These are phyloP conservation scores for Plecotus auritus DNA, from an alignment of 2,113 vertebrate genomes.

Conservation along the genomic window DNA sequence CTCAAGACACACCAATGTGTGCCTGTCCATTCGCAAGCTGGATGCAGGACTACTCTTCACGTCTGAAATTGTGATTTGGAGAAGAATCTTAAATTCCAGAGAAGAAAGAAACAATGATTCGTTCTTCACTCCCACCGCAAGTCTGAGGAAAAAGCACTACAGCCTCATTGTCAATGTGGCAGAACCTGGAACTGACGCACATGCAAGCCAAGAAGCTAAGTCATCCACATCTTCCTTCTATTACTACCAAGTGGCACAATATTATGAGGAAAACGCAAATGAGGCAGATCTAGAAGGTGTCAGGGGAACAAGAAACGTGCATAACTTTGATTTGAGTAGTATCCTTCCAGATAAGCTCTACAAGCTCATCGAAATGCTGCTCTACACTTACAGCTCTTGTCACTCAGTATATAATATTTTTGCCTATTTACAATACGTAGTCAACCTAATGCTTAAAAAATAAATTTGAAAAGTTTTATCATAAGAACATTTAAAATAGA, in stretches of 20 bases:
- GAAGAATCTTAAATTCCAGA: background rate
- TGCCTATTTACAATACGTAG: background rate
- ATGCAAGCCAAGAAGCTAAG: background rate
- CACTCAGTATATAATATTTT: background rate
- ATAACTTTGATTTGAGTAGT: background rate
- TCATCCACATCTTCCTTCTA: conserved; percentile 28
- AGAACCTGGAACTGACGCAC: background rate
- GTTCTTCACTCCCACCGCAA: background rate
- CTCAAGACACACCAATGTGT: background rate
- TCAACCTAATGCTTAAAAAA: background rate
- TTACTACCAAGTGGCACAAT: conserved; percentile 11
- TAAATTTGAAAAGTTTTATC: background rate
- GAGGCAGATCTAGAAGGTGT: background rate
- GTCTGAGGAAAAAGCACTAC: background rate
- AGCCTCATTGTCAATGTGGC: background rate
- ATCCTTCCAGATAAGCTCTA: background rate
- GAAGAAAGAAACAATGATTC: background rate
- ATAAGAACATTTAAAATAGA: background rate
- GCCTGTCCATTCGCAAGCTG: background rate
- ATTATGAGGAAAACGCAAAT: conserved; percentile 37
- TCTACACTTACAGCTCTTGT: background rate
- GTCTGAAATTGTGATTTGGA: background rate
- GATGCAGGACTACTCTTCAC: background rate
- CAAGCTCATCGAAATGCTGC: background rate
- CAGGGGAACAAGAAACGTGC: background rate